Evolutionary conservation across 2,113 vertebrate species (phyloP), one percentile per base, ranked within the genome.

Genomic region (Hippocampus barbouri): DNA sequence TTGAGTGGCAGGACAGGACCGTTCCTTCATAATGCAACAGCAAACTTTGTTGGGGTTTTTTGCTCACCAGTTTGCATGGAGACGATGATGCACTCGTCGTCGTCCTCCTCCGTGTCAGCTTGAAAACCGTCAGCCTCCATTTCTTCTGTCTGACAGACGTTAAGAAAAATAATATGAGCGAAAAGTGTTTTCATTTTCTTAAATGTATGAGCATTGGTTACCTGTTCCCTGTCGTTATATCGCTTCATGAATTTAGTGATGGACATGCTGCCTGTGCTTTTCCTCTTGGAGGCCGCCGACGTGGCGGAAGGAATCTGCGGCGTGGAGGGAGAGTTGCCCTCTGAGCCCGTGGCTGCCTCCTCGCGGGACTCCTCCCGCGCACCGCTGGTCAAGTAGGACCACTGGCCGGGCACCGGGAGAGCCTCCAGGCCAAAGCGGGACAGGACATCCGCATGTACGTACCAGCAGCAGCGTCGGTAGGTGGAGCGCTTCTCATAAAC

Each of bases 231-330:
- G 0, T 88, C 90, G 5, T 87, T 74, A 23, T 92, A 93, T 64
- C 87, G 95, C 83, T 94, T 98, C 96, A 99, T 98, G 90, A 97
- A 99, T 83, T 92, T 96, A 0, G 94, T 99, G 90, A 99, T 99
- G 9, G 93, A 95, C 95, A 98, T 96, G 89, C 94, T 97, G 8
- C 93, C 94, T 0, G 84, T 56, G 1, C 92, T 85, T 83, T 95
- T 98, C 83, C 94, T 93, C 83, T 97, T 89, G 0, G 93, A 76
- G 7, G 82, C 27, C 0, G 82, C 73, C 0, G 84, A 67, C 0
- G 78, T 69, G 73, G 81, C 70, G 62, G 86, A 85, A 41, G 87
- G 82, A 66, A 81, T 75, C 75, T 91, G 89, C 1, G 89, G 88
- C 0, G 82, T 82, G 1, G 83, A 89, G 25, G 91, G 91, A 4